Base-by-base conservation (phyloP, 2,797 vertebrate genomes). In the Champsocephalus esox region DNA sequence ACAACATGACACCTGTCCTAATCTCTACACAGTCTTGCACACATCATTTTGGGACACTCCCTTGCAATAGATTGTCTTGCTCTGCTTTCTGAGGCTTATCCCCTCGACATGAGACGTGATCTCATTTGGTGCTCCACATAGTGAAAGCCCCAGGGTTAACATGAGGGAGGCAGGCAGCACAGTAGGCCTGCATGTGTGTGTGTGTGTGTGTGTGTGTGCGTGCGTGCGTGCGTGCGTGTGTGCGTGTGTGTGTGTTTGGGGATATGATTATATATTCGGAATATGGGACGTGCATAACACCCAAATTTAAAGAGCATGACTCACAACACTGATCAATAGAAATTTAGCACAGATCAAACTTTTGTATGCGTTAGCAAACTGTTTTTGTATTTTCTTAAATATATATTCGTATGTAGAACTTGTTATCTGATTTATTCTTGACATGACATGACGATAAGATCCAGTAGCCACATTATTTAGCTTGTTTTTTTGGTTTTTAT, bases 71-170 rank as follows among this genome's bases (percentile, higher is more conserved):
- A 88, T 79, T 75, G 73, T 68, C 79, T 71, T 70, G 52, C 57
- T 65, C 54, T 67, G 58, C 28, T 55, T 52, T 84, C 77, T 79
- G 75, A 84, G 81, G 64, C 77, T 82, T 80, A 84, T 88, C 77
- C 63, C 49, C 56, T 84, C 85, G 91, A 89, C 92, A 84, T 79
- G 94, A 95, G 93, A 92, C 87, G 41, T 93, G 94, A 93, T 94
- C 94, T 94, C 88, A 94, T 95, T 96, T 83, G 77, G 65, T 86
- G 94, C 87, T 93, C 94, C 82, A 95, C 87, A 94, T 95, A 88
- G 68, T 75, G 73, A 90, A 82, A 81, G 89, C 92, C 90, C 87
- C 77, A 91, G 86, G 94, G 82, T 81, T 88, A 66, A 75, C 72
- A 85, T 56, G 55, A 75, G 71, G 75, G 74, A 86, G 61, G 66